Conservation (phyloP, 2,888 invertebrate genomes). For the Spialia ferax region DNA sequence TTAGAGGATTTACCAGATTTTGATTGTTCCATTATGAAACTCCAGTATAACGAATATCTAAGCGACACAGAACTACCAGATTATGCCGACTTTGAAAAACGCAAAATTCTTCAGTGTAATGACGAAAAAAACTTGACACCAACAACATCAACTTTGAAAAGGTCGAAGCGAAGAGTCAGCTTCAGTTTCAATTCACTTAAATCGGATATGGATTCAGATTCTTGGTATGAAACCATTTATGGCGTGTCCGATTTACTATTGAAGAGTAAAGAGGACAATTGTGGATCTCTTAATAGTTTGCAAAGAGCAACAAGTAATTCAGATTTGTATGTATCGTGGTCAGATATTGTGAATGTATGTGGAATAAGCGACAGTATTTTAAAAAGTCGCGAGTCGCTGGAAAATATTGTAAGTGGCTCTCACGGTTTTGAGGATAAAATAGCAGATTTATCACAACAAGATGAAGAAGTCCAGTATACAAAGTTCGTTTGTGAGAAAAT, state of each 20-base stretch:
- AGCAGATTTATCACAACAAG: slow-evolving; percentile 56
- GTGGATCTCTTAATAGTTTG: slow-evolving; percentile 42
- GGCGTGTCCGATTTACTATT: slow-evolving; percentile 64
- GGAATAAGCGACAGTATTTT: slow-evolving; percentile 58
- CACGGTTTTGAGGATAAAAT: slow-evolving; percentile 54
- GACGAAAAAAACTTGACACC: slow-evolving; percentile 52
- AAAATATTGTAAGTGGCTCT: slow-evolving; percentile 66
- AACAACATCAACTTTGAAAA: slow-evolving; percentile 70
- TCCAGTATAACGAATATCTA: slow-evolving; percentile 45
- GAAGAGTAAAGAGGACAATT: slow-evolving; percentile 38
- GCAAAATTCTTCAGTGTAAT: slow-evolving; percentile 55
- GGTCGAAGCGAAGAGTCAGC: slow-evolving; percentile 59
- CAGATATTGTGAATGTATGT: slow-evolving; percentile 67
- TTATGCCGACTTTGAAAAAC: slow-evolving; percentile 68
- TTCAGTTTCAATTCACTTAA: slow-evolving; percentile 58
- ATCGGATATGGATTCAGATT: slow-evolving; percentile 57
- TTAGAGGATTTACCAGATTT: slow-evolving; percentile 53
- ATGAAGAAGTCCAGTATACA: slow-evolving; percentile 63
- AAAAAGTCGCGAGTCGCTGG: slow-evolving; percentile 58
- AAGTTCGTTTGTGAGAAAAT: slow-evolving; percentile 75
- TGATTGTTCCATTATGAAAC: slow-evolving; percentile 49
- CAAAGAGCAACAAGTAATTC: slow-evolving; percentile 46
- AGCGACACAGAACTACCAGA: slow-evolving; percentile 65
- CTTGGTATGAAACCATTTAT: slow-evolving; percentile 76
- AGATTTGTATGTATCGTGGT: slow-evolving; percentile 63